phyloP scores from a whole-genome alignment of 2,888 invertebrate species.

The Philereme vetulata region DNA sequence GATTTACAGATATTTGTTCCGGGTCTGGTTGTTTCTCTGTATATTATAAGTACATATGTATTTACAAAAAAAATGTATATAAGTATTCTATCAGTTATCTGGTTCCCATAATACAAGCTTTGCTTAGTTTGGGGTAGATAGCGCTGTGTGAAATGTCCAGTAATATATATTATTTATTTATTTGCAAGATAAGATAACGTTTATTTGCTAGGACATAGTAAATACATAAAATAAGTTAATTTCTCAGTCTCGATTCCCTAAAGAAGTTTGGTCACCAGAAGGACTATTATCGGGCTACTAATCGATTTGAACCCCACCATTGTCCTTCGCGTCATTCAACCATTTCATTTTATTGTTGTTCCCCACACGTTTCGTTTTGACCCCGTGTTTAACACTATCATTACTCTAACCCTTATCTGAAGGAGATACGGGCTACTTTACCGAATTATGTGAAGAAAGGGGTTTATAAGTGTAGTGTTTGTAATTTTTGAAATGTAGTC shows the following conservation, averaged over 20 bases:
- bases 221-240: neutral
- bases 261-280: constrained; percentile 46
- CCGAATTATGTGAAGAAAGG: constrained; percentile 32
- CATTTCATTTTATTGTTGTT: constrained; percentile 79
- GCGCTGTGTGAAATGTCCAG: too few species aligned
- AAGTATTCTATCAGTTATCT: too few species aligned
- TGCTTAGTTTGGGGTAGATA: too few species aligned
- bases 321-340: constrained; percentile 69
- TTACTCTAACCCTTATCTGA: constrained; percentile 36
- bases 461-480: constrained; percentile 63
- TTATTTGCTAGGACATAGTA: too few species aligned
- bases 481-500: constrained; percentile 63
- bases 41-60: too few species aligned
- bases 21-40: too few species aligned
- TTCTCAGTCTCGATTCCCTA: constrained; percentile 4
- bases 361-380: constrained; percentile 66
- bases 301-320: constrained; percentile 79
- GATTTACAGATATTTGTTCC: too few species aligned
- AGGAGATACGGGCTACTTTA: constrained; percentile 37
- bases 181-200: too few species aligned
- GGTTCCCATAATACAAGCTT: too few species aligned
- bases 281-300: constrained; percentile 73
- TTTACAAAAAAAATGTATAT: too few species aligned
- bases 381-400: constrained; percentile 52
- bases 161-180: too few species aligned